A percentile compares a stretch with the other conserved stretches of the same genome.
phyloP scores from a whole-genome alignment of 2,113 vertebrate species.

The Notothenia rossii region DNA sequence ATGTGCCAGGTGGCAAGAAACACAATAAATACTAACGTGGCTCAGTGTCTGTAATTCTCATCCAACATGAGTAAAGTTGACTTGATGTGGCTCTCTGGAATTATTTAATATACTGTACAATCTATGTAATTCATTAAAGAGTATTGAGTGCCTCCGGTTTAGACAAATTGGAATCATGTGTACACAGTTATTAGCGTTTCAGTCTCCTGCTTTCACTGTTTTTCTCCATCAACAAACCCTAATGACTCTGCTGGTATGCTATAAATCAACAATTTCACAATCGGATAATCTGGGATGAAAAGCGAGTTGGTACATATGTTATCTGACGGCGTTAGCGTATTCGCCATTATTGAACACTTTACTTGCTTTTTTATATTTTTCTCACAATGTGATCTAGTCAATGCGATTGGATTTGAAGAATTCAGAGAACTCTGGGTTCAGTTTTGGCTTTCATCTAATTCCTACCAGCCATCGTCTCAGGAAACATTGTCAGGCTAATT shows the following conservation, averaged over 20 bases:
- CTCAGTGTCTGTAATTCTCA: background rate
- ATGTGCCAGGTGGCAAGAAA: background rate
- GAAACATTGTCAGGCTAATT: conserved; percentile 38
- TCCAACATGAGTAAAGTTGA: background rate
- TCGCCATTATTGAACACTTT: conserved; percentile 26
- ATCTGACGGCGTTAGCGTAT: background rate
- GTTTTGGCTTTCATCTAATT: conserved; percentile 47
- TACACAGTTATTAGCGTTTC: conserved; percentile 29
- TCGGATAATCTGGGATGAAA: conserved; percentile 43
- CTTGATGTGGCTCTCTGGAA: background rate
- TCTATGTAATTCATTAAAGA: conserved; percentile 3
- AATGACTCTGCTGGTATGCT: conserved; percentile 6
- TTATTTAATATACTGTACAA: background rate
- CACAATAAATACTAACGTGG: background rate
- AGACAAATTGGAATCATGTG: conserved; percentile 4
- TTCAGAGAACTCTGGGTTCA: conserved; percentile 12
- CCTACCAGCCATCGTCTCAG: conserved; percentile 18
- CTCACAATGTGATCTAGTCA: conserved; percentile 18
- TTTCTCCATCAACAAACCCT: conserved; percentile 4
- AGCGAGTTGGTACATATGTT: conserved; percentile 5
- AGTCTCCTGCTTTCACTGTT: conserved; percentile 7
- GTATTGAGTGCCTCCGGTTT: background rate
- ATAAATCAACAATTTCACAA: conserved; percentile 48
- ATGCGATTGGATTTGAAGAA: conserved; percentile 39
- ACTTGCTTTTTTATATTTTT: conserved; percentile 15